Base-by-base conservation (phyloP, 2,113 vertebrate genomes). In the Mormyrus lacerda region DNA sequence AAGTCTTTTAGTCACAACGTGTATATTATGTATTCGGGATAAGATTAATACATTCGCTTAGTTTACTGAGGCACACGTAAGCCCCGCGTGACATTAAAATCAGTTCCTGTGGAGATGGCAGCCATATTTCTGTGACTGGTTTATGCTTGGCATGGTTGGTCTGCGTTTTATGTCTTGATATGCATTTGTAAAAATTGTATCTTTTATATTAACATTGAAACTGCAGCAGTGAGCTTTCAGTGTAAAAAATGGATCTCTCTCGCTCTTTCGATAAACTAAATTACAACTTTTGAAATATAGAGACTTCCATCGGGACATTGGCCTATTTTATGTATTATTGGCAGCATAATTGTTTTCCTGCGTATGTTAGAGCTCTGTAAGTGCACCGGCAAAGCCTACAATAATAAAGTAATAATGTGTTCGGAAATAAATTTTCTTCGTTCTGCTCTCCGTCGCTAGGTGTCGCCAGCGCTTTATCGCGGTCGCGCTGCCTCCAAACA, bases 401-500 rank as follows among this genome's bases (percentile, higher is more conserved):
- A 79, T 79, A 79, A 15, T 79, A 7, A 79, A 11, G 31, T 35
- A 31, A 11, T 51, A n/a, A 15, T 86, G 21, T 15, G 24, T 86
- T 86, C 48, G 13, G 13, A 47, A 86, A 86, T 89, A 24, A 19
- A 50, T 31, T 8, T 45, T 19, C 47, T 82, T 88, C 47, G 42
- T 73, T 93, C 92, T 90, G 91, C 84, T 79, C 89, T 89, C 89
- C 42, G 91, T 91, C 95, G 91, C 94, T 93, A 95, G 95, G 94
- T 94, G 96, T 95, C 95, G 93, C 95, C 94, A 42, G 17, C 91
- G 93, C 88, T 92, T 90, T 91, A 91, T 92, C 92, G 90, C 93
- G 93, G 91, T 91, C 91, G 92, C 90, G 92, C 92, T 94, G 93
- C 92, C 91, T 94, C 94, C 94, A 95, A 95, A 95, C 94, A 95